Conservation (phyloP, 2,113 vertebrate genomes). For the Pachyramphus minor region DNA sequence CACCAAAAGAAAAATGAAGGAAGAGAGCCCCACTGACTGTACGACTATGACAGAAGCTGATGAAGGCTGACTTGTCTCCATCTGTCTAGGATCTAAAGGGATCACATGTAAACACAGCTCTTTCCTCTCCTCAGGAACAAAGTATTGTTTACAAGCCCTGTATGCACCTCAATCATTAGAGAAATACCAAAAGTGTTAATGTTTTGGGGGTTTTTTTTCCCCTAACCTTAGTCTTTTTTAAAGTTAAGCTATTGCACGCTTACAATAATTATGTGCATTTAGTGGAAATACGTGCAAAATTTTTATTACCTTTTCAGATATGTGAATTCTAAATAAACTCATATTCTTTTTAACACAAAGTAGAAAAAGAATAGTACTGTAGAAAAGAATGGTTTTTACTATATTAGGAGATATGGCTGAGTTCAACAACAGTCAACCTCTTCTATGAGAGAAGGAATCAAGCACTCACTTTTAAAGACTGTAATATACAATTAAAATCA, state of each 20-base stretch:
- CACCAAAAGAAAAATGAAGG: neutral
- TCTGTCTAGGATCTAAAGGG: neutral
- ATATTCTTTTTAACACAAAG: neutral
- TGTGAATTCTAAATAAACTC: neutral
- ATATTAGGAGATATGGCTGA: constrained; percentile 31
- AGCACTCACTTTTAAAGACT: constrained; percentile 66
- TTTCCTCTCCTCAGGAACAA: neutral
- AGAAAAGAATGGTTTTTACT: constrained; percentile 45
- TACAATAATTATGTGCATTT: neutral
- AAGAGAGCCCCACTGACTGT: neutral
- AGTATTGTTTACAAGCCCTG: neutral
- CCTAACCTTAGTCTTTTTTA: neutral
- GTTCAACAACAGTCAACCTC: constrained; percentile 57
- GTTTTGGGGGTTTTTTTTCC: rapidly evolving
- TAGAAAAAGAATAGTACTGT: neutral
- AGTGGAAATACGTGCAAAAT: neutral
- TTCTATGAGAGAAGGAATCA: constrained; percentile 56
- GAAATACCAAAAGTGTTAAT: neutral
- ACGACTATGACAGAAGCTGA: neutral
- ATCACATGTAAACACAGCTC: neutral
- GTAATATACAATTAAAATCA: constrained; percentile 66
- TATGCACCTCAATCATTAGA: neutral
- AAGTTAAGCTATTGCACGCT: neutral
- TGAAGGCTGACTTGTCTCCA: neutral
- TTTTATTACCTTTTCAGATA: neutral